These are phyloP conservation scores for Engraulis encrasicolus DNA, from an alignment of 2,113 vertebrate species.

Conservation along the genomic window DNA sequence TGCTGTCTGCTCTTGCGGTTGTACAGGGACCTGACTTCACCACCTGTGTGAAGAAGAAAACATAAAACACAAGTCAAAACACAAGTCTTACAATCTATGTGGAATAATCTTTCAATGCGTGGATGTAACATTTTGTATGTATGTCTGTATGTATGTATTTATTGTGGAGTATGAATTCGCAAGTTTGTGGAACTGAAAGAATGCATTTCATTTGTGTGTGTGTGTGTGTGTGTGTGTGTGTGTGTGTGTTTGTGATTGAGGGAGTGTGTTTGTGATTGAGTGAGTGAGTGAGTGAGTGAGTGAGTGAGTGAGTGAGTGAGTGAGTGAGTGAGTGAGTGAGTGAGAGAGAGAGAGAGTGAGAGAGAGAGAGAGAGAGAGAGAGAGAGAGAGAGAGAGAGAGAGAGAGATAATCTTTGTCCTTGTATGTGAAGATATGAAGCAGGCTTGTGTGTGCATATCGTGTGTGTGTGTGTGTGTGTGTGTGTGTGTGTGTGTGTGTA, in stretches of 20 bases:
- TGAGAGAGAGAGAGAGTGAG: neutral
- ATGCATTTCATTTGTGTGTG: neutral
- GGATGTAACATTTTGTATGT: neutral
- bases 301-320: too few species aligned
- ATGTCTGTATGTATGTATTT: neutral
- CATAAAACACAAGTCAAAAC: slow-evolving; percentile 7
- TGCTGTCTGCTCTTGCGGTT: neutral
- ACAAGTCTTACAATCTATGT: neutral
- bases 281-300: too few species aligned
- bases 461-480: too few species aligned
- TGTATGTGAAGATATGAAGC: too few species aligned
- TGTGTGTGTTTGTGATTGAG: neutral
- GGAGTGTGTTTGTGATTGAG: too few species aligned
- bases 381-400: too few species aligned
- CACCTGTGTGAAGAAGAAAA: neutral
- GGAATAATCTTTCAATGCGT: neutral
- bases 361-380: too few species aligned
- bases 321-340: neutral
- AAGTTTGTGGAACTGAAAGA: too few species aligned
- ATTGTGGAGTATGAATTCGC: too few species aligned
- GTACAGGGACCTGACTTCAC: neutral
- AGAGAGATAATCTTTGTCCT: too few species aligned
- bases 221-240: neutral
- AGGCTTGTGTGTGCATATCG: too few species aligned
- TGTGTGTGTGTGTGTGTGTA: too few species aligned